These are phyloP conservation scores for Orchestia grillus DNA, from an alignment of 1,140 invertebrate genomes.

Conservation along the genomic window DNA sequence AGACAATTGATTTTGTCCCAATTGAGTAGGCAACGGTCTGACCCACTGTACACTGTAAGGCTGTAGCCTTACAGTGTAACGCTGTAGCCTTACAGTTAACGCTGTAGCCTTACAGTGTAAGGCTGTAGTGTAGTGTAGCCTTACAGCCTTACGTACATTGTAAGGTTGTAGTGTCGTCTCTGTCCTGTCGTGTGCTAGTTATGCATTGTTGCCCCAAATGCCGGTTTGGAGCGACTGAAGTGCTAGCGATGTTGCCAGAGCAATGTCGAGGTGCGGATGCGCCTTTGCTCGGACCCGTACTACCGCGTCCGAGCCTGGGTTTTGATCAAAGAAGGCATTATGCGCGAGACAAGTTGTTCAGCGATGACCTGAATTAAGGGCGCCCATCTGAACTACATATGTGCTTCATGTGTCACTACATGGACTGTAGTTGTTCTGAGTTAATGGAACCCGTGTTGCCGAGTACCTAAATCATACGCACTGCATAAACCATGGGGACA, in stretches of 20 bases:
- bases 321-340: slow-evolving; percentile 9
- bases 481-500: not conserved
- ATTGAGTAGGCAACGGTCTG: no score
- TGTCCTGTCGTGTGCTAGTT: no score
- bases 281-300: not conserved
- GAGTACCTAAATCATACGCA: not conserved
- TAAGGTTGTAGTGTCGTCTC: no score
- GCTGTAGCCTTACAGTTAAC: no score
- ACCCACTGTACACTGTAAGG: no score
- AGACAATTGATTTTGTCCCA: no score
- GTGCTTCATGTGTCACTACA: slow-evolving; percentile 7
- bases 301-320: not conserved
- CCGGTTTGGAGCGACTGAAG: no score
- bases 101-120: no score
- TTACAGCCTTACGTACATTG: no score
- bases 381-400: not conserved
- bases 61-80: not conserved
- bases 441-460: not conserved
- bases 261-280: not conserved
- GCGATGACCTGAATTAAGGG: not conserved
- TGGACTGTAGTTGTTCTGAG: not conserved
- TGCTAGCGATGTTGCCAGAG: not conserved
- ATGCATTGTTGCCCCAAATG: no score
- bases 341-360: not conserved
- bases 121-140: no score